Percentiles rank a stretch among this genome's conserved stretches.
Conservation (phyloP, 2,797 vertebrate genomes). For the Iguana delicatissima region DNA sequence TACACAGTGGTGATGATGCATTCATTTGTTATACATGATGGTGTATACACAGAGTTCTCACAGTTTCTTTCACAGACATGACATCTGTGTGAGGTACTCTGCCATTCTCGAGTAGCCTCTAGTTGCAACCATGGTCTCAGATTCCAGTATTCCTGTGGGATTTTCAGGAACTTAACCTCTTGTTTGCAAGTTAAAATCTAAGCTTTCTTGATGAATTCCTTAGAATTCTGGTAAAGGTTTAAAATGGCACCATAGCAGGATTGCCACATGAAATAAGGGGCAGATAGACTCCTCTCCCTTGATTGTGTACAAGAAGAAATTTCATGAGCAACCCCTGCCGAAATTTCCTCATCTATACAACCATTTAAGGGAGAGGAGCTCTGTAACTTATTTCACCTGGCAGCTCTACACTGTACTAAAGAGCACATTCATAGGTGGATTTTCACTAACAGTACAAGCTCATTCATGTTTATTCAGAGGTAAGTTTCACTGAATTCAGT, state of each 20-base stretch:
- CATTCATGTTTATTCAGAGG: background rate
- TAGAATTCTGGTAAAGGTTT: background rate
- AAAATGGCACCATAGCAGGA: background rate
- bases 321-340: too few species aligned
- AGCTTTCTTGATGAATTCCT: background rate
- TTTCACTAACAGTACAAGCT: too few species aligned
- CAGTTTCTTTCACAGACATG: background rate
- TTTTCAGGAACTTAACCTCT: background rate
- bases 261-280: too few species aligned
- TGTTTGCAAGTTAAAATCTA: background rate
- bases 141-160: background rate
- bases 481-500: background rate
- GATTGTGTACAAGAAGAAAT: too few species aligned
- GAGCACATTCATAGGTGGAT: background rate
- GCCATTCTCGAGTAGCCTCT: background rate
- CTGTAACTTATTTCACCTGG: too few species aligned
- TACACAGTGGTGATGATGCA: background rate
- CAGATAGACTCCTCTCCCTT: too few species aligned
- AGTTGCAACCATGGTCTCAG: background rate
- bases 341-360: too few species aligned
- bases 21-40: background rate
- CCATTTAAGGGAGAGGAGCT: too few species aligned
- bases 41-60: background rate
- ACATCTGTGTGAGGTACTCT: background rate
- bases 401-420: background rate